Evolutionary conservation across 2,797 vertebrate genomes (phyloP), one percentile per base, ranked within the genome.

Genomic region (Periophthalmus magnuspinnatus): DNA sequence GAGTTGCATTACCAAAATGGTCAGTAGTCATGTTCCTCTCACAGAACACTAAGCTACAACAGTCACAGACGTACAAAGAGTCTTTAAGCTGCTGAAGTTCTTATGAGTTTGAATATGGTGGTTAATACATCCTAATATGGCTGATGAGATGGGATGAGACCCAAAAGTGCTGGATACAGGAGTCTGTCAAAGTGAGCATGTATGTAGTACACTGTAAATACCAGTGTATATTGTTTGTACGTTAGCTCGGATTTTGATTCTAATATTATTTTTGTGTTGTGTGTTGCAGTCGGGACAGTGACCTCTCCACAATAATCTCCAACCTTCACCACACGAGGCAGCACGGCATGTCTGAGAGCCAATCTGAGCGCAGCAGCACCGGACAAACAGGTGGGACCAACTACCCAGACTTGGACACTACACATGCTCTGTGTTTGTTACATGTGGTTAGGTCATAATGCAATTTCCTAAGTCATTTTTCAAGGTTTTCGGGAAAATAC

Each of bases 271-370:
- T 68, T 57, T 69, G 16, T 74, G 38, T 68, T 58, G 71, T 84
- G 75, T 80, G 62, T 92, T 81, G 22, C 93, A 99, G 97, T 93
- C 96, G 95, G 74, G 97, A 98, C 92, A 94, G 92, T 86, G 95
- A 95, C 87, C 95, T 98, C 48, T 95, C 97, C 81, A 94, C 94
- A 84, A 96, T 99, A 94, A 94, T 99, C 92, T 96, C 97, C 92
- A 98, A 93, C 84, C 93, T 98, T 84, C 97, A 97, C 79, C 96
- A 95, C 91, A 96, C 94, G 86, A 94, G 95, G 84, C 97, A 96
- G 86, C 96, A 96, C 94, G 95, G 95, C 81, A 97, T 98, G 96
- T 96, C 97, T 38, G 97, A 99, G 92, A 94, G 89, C 86, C 96
- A 95, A 91, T 93, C 95, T 47, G 95, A 97, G 76, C 94, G 50